Conservation (phyloP, 2,888 invertebrate genomes). For the Zele albiditarsus region DNA sequence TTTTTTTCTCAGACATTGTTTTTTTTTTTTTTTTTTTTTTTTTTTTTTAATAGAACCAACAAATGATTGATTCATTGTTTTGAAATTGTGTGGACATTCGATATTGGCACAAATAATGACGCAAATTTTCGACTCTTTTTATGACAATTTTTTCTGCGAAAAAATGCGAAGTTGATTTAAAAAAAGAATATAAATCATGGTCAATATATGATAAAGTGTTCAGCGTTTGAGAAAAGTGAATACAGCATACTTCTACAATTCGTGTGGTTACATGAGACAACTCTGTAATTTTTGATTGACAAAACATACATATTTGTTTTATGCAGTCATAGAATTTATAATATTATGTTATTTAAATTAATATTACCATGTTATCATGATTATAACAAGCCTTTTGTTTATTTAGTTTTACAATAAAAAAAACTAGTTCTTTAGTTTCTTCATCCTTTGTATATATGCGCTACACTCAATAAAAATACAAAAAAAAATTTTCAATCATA, state of each 20-base stretch:
- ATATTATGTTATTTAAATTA: slow-evolving; percentile 71
- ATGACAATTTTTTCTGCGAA: not conserved
- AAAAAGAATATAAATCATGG: not conserved
- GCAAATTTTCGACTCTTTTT: not conserved
- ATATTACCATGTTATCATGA: slow-evolving; percentile 70
- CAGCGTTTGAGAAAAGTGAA: not conserved
- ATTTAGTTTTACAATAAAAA: slow-evolving; percentile 69
- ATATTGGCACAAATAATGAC: not conserved
- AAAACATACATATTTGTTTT: slow-evolving; percentile 8
- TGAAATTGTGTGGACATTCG: not conserved
- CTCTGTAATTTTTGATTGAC: slow-evolving; percentile 1
- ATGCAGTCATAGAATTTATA: slow-evolving; percentile 24
- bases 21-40: slow-evolving; percentile 5
- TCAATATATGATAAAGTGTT: not conserved
- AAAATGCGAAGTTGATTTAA: not conserved
- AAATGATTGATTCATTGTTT: not conserved
- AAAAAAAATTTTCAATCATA: slow-evolving; percentile 47
- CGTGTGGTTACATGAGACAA: slow-evolving; percentile 3
- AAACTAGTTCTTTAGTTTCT: slow-evolving; percentile 71
- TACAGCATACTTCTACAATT: not conserved
- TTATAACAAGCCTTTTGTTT: slow-evolving; percentile 69
- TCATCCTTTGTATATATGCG: slow-evolving; percentile 72
- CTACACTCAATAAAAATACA: slow-evolving; percentile 70
- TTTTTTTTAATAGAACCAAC: not conserved
- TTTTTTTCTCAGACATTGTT: not conserved